A percentile compares a stretch with the other conserved stretches of the same genome.
Evolutionary conservation across 2,113 vertebrate genomes (phyloP).

Genomic region (Bujurquina vittata): DNA sequence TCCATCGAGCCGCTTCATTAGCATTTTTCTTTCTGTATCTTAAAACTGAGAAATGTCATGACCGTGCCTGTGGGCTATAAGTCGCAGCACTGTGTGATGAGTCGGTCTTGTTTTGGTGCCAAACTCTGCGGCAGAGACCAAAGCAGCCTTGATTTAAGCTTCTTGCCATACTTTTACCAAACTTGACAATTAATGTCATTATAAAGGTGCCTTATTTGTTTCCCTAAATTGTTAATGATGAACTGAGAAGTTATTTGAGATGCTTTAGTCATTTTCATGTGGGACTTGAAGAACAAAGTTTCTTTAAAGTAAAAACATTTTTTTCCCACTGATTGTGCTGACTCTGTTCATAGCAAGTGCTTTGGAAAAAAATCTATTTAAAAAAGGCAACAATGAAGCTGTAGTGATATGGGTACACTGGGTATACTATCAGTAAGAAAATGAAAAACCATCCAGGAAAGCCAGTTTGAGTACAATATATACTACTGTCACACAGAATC

Average conservation of each 20-base stretch:
- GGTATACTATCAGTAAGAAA: background rate
- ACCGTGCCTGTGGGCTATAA: constrained; percentile 70
- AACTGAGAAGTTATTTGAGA: background rate
- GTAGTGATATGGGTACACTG: background rate
- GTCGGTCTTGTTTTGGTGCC: constrained; percentile 73
- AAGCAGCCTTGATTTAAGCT: constrained; percentile 76
- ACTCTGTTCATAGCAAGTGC: background rate
- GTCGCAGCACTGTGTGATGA: constrained; percentile 71
- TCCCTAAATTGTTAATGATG: constrained; percentile 13
- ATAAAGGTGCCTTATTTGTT: constrained; percentile 60
- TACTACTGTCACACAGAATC: background rate
- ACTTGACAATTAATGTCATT: constrained; percentile 74
- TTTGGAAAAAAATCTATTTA: background rate
- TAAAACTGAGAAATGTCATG: constrained; percentile 81
- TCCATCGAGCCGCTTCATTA: constrained; percentile 77
- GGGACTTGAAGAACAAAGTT: background rate
- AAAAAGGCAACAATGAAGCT: background rate
- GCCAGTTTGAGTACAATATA: background rate
- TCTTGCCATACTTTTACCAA: constrained; percentile 61
- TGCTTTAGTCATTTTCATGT: background rate
- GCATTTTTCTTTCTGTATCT: constrained; percentile 76
- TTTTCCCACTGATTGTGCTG: background rate
- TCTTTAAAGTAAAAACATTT: background rate
- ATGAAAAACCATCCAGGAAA: background rate
- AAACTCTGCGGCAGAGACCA: constrained; percentile 70